These are phyloP conservation scores for Neoaliturus tenellus DNA, from an alignment of 2,888 invertebrate genomes.

Conservation along the genomic window DNA sequence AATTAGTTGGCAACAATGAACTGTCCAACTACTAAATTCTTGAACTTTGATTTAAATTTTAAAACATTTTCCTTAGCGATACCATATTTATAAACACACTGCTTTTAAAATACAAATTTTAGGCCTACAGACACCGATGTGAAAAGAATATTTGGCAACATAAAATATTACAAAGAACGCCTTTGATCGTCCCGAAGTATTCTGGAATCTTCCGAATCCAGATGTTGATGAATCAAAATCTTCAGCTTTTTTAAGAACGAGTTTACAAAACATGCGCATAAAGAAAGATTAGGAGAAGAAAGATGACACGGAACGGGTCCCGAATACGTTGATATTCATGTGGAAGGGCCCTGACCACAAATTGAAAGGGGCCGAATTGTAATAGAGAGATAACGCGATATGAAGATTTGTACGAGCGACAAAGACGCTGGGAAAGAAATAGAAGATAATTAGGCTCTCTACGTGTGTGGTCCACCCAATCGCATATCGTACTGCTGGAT, in stretches of 20 bases:
- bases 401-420: conserved; percentile 47
- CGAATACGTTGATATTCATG: conserved; percentile 37
- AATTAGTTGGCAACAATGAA: too few relatives aligned
- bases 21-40: too few relatives aligned
- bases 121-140: too few relatives aligned
- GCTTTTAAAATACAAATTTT: too few relatives aligned
- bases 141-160: too few relatives aligned
- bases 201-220: conserved; percentile 8
- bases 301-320: background rate
- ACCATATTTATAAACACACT: too few relatives aligned
- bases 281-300: conserved; percentile 23
- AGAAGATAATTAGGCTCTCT: conserved; percentile 48
- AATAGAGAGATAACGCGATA: conserved; percentile 49
- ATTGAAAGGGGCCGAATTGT: conserved; percentile 52
- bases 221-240: background rate
- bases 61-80: too few relatives aligned
- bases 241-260: background rate
- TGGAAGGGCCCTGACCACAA: conserved; percentile 14
- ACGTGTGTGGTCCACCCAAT: conserved; percentile 51
- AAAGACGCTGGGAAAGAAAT: conserved; percentile 49
- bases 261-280: conserved; percentile 22
- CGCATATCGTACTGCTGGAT: background rate
- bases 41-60: too few relatives aligned
- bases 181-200: background rate
- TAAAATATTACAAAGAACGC: too few relatives aligned